A percentile compares a stretch with the other conserved stretches of the same genome.
Conservation (phyloP, 2,888 invertebrate genomes). For the Epinotia bilunana region DNA sequence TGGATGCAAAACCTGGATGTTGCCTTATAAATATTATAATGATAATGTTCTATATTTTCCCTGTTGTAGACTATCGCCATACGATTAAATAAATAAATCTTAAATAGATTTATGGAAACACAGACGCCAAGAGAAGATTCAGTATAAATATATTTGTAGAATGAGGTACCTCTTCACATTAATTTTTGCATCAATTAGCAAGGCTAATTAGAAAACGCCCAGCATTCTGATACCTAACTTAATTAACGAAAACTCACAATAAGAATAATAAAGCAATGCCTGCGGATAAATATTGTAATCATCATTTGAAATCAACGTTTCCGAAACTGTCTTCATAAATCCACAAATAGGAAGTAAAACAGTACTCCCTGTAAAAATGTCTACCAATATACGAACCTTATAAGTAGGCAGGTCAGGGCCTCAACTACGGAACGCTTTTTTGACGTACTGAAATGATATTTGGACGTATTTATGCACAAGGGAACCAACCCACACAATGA, state of each 20-base stretch:
- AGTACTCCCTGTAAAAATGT: neutral
- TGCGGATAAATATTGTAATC: slow-evolving; percentile 18
- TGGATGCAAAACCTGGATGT: too few species aligned
- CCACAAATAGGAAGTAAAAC: neutral
- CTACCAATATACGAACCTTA: neutral
- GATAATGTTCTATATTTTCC: too few species aligned
- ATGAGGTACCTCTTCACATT: neutral
- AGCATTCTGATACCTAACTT: neutral
- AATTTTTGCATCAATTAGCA: neutral
- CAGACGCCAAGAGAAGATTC: too few species aligned
- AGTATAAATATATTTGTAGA: neutral
- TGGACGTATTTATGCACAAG: too few species aligned
- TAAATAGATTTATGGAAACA: too few species aligned
- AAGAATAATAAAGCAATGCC: slow-evolving; percentile 12
- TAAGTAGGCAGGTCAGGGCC: neutral
- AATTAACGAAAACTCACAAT: slow-evolving; percentile 4
- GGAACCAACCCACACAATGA: too few species aligned
- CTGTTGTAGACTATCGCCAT: too few species aligned
- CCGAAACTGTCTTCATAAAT: neutral
- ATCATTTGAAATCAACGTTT: slow-evolving; percentile 17
- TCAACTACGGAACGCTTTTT: too few species aligned
- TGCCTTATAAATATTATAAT: too few species aligned
- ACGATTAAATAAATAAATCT: too few species aligned
- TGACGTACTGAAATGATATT: too few species aligned
- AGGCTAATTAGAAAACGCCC: neutral